Evolutionary conservation across 2,797 vertebrate species (phyloP), one percentile per base, ranked within the genome.

Genomic region (Brachyalestes nurse): DNA sequence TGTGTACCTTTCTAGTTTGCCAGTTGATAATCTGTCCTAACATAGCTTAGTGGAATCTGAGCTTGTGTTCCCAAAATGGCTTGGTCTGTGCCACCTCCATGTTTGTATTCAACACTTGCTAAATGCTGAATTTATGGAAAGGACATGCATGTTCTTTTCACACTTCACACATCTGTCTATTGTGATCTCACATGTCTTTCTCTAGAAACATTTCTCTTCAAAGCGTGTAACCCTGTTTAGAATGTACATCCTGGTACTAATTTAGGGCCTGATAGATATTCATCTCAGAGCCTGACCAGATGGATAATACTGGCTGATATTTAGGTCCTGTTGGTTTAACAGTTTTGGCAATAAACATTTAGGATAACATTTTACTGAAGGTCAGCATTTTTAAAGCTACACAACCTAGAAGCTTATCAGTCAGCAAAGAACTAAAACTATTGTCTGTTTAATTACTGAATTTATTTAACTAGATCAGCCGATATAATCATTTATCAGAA

Each of bases 1-100:
- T 69, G 58, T 62, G 51, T 78, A 45, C 65, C 65, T 53, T 70
- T 73, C 57, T 77, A 87, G 81, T 83, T 86, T 88, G 86, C 78
- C 73, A 28, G 69, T 77, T 10, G 65, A 70, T 38, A 65, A 62
- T 74, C 60, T 78, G 23, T 47, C 69, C 72, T 75, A 79, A 71
- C 62, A 3, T 47, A 85, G 82, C 42, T 71, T 79, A 77, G 58
- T 40, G 14, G 19, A 84, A 55, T 76, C 80, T 82, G 75, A 67
- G 64, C 78, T 66, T 70, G 49, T 76, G 47, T 76, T 79, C 71
- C 16, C 49, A 64, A 49, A 34, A 47, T 21, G 23, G 47, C 58
- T 74, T 58, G 28, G 38, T 80, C 34, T 82, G 25, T 78, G 83
- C 83, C 58, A 38, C 5, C 1, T 66, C 60, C 14, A 12, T 76